These are phyloP conservation scores for Oikopleura vanhoeffeni DNA, from an alignment of 23 tunicate species.

Conservation along the genomic window DNA sequence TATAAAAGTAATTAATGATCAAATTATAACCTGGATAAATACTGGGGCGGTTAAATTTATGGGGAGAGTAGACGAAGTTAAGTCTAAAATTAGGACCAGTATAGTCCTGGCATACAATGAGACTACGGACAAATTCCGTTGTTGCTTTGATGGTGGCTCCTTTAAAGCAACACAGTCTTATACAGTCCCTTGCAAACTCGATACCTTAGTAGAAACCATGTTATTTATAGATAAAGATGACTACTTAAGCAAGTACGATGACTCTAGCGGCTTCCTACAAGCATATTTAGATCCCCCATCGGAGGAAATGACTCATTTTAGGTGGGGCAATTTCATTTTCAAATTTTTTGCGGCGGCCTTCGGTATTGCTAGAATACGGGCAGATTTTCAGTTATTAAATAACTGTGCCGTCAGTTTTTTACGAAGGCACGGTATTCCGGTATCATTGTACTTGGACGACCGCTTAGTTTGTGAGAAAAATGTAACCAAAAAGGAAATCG, in stretches of 20 bases:
- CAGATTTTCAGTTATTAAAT: not conserved
- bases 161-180: not conserved
- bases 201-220: not conserved
- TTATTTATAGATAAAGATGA: not conserved
- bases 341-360: not conserved
- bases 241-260: not conserved
- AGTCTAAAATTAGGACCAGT: not conserved
- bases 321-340: not conserved
- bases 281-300: not conserved
- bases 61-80: too few species aligned
- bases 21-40: too few species aligned
- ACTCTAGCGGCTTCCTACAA: not conserved
- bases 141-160: not conserved
- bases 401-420: too few species aligned
- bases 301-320: not conserved
- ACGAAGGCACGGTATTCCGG: not conserved
- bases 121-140: not conserved
- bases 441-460: not conserved
- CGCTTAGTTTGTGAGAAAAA: not conserved
- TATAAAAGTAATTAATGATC: too few species aligned
- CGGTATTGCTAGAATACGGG: not conserved
- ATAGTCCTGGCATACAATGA: not conserved
- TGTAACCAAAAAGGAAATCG: not conserved
- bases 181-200: too few species aligned
- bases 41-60: too few species aligned